phyloP scores from a whole-genome alignment of 2,797 vertebrate species.

The Australoheros facetus region DNA sequence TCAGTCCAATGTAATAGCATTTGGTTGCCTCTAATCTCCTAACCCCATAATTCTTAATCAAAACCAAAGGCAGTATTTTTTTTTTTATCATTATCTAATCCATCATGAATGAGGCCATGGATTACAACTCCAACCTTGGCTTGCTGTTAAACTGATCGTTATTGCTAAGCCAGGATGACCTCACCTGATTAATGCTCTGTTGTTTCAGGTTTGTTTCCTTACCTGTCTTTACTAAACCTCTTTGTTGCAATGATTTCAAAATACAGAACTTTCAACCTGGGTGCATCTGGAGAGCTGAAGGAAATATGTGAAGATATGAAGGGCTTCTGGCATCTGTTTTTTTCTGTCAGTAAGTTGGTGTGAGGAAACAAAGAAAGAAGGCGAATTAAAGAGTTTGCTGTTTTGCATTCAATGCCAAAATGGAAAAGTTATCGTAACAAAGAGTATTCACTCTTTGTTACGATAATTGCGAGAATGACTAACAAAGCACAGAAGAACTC shows the following conservation, averaged over 20 bases:
- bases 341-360: constrained; percentile 22
- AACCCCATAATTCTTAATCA: constrained; percentile 91
- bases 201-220: constrained; percentile 1
- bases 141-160: constrained; percentile 53
- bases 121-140: constrained; percentile 81
- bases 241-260: constrained; percentile 8
- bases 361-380: not conserved
- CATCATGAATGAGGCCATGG: constrained; percentile 78
- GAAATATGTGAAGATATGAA: constrained; percentile 18
- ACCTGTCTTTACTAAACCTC: constrained; percentile 6
- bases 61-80: constrained; percentile 82
- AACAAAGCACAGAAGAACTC: constrained; percentile 1
- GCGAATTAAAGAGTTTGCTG: not conserved
- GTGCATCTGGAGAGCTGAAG: constrained; percentile 7
- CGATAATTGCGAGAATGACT: not conserved
- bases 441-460: too few relatives aligned
- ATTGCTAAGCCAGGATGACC: constrained; percentile 10
- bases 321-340: constrained; percentile 29
- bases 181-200: constrained; percentile 57
- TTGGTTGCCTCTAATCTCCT: constrained; percentile 88
- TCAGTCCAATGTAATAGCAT: constrained; percentile 87
- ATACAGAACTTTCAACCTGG: not conserved
- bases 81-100: constrained; percentile 75
- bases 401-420: constrained; percentile 5
- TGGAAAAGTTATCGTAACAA: too few relatives aligned